Percentiles rank a stretch among this genome's conserved stretches.
Evolutionary conservation across 2,888 invertebrate species (phyloP).

Genomic region (Portevinia maculata): DNA sequence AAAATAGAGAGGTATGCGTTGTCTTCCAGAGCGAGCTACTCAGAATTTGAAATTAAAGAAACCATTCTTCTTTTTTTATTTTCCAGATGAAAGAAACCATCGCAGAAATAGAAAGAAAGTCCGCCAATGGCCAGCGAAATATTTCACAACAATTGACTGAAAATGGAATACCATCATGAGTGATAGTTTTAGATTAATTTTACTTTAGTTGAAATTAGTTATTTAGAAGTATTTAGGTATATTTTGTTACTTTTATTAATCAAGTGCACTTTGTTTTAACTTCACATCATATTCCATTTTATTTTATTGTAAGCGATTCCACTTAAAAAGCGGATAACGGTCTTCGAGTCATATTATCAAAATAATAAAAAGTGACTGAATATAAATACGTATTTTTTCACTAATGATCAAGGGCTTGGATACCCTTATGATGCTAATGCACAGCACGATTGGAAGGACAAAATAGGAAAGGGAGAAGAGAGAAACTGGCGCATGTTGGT

Average conservation of each 20-base stretch:
- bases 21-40: no score
- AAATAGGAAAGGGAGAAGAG: no score
- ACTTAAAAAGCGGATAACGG: slow-evolving; percentile 13
- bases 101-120: slow-evolving; percentile 58
- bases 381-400: slow-evolving; percentile 1
- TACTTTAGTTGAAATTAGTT: slow-evolving; percentile 13
- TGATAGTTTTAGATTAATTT: background rate
- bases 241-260: slow-evolving; percentile 28
- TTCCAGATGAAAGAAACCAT: slow-evolving; percentile 70
- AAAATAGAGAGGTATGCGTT: slow-evolving; percentile 76
- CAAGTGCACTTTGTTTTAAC: slow-evolving; percentile 52
- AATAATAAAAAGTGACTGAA: slow-evolving; percentile 53
- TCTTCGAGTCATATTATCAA: slow-evolving; percentile 45
- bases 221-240: slow-evolving; percentile 11
- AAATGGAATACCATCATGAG: slow-evolving; percentile 27
- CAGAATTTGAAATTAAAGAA: background rate
- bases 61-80: no score
- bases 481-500: no score
- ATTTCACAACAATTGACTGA: slow-evolving; percentile 36
- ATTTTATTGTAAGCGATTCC: slow-evolving; percentile 16
- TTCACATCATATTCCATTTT: slow-evolving; percentile 54
- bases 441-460: no score
- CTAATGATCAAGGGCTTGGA: no score
- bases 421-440: no score
- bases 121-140: slow-evolving; percentile 11